Evolutionary conservation across 1,140 invertebrate genomes (phyloP), one percentile per base, ranked within the genome.

Genomic region (Macrotrachela quadricornifera): DNA sequence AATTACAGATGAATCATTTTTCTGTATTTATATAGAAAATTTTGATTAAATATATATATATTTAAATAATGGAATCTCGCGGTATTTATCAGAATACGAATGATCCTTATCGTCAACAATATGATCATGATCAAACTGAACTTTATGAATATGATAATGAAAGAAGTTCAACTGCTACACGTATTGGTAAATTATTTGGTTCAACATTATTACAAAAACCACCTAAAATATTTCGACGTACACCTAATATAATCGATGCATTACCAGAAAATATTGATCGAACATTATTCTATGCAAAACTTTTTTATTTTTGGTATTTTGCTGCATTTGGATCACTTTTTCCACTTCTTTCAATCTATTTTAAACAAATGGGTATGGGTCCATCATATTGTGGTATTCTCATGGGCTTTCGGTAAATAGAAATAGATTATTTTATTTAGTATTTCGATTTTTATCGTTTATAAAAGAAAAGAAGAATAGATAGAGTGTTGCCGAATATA

Each of bases 221-320:
- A n/a, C n/a, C n/a, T n/a, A n/a, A n/a, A 11, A 37, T n/a, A 8
- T 41, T 43, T 50, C 40, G 44, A 43, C 44, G 44, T 15, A 50
- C n/a, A 50, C 16, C 21, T 38, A 49, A 56, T 21, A 16, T 56
- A 10, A 46, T 56, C 4, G 54, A 56, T 16, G 17, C 42, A 41
- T 36, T 56, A n/a, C 40, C 37, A 40, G 44, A 48, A 30, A 40
- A 49, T 21, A 46, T 56, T 6, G 83, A 88, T 65, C 82, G 82
- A 48, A 85, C 92, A 65, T 72, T 94, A 44, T 75, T 92, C 50
- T 81, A 85, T 6, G 85, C 88, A 49, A 92, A 92, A 68, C 81
- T 83, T 1, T 99, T 97, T 68, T 99, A 97, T 68, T 95, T 97
- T 69, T 96, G 95, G 75, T 97, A 96, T 71, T 99, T 95, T 65